phyloP scores from a whole-genome alignment of 2,113 vertebrate species.

The Odontophorus gujanensis region DNA sequence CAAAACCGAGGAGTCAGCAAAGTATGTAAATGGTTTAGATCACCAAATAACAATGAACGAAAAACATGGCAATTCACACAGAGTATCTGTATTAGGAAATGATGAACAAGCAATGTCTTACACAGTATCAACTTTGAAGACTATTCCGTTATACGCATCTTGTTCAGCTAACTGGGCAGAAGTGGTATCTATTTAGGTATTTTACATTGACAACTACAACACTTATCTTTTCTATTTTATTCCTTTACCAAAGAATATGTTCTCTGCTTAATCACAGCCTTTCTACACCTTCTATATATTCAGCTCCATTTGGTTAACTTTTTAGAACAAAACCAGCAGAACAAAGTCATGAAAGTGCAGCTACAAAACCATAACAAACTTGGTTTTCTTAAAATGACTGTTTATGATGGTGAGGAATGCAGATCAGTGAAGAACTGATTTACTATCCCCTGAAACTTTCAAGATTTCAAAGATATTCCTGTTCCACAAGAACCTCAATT shows the following conservation, averaged over 20 bases:
- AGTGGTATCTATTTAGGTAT: conserved; percentile 45
- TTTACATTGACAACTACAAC: conserved; percentile 39
- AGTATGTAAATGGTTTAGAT: conserved; percentile 26
- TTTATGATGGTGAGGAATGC: background rate
- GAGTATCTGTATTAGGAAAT: conserved; percentile 19
- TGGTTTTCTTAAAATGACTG: background rate
- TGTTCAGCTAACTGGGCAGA: conserved; percentile 43
- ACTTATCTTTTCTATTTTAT: background rate
- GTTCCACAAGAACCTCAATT: background rate
- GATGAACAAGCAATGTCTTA: conserved; percentile 38
- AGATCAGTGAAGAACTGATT: background rate
- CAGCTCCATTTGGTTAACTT: conserved; percentile 4
- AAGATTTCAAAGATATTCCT: background rate
- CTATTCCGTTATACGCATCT: conserved; percentile 27
- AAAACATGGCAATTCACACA: background rate
- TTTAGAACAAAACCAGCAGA: conserved; percentile 29
- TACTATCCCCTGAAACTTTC: background rate
- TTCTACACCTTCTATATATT: conserved; percentile 3
- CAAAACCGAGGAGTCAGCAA: conserved; percentile 1
- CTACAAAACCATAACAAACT: background rate
- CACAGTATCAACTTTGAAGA: background rate
- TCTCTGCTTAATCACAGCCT: background rate
- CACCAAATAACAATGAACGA: background rate
- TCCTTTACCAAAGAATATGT: conserved; percentile 1
- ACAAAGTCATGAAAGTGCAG: conserved; percentile 10